Base-by-base conservation (phyloP, 2,888 invertebrate genomes). In the Acanthoscelides obtectus region DNA sequence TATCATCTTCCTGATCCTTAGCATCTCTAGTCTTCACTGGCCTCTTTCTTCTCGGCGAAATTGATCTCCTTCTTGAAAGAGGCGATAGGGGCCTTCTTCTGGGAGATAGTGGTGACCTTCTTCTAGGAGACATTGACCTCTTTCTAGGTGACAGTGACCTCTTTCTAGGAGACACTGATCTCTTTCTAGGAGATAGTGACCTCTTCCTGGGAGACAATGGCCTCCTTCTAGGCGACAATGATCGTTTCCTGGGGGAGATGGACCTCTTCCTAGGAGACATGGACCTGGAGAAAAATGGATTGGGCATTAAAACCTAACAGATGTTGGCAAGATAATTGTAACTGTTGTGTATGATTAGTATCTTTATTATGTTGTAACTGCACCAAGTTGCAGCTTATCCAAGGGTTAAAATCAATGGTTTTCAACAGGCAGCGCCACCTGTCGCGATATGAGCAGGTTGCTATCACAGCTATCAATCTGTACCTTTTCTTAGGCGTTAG, bases 61-160 rank as follows among this genome's bases (percentile, higher is more conserved):
- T 25, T 12, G 75, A 74, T 63, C 72, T 68, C 22, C 75, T 68
- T 64, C 73, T 73, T 17, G 74, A 77, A 22, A 80, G 79, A n/a
- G 78, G 78, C 2, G 77, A 75, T n/a, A 75, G 45, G 1, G 76
- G 75, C 25, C 76, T 71, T 27, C 74, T 75, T 22, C 75, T 73
- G 12, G 75, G 78, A 22, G 81, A 79, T 68, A 63, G 72, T 21
- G 12, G 73, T 21, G 77, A 76, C 64, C 77, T 74, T 69, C 78
- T 74, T 45, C 74, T 65, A n/a, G 76, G 76, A 0, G 75, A 75
- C 22, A 73, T 22, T 17, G 75, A 72, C 65, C 72, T 69, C 21
- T 73, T 67, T 65, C 73, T 74, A 20, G 78, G 78, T 2, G 77
- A 75, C 22, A 75, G 27, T 3, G 76, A 75, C 67, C 22, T 20